Conservation (phyloP, 2,113 vertebrate genomes). For the Bos indicus region DNA sequence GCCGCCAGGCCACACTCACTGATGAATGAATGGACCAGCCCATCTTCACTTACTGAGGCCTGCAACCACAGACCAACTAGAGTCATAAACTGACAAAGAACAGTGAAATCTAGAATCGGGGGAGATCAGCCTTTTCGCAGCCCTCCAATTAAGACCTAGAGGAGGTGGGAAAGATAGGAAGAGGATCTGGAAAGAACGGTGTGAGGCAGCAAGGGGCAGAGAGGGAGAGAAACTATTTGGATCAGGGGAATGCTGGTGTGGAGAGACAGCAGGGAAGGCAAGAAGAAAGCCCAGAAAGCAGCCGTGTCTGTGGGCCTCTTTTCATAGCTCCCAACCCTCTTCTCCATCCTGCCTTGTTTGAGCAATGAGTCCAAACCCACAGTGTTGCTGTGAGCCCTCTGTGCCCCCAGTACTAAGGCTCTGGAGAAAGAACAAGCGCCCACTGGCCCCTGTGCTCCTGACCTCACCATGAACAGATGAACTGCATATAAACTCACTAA, state of each 20-base stretch:
- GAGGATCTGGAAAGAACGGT: background rate
- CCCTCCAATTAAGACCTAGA: background rate
- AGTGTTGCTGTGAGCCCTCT: background rate
- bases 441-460: background rate
- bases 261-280: background rate
- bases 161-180: background rate
- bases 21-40: background rate
- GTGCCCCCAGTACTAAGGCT: background rate
- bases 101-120: background rate
- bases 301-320: background rate
- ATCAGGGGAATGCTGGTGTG: background rate
- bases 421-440: background rate
- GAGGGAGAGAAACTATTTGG: background rate
- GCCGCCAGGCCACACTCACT: background rate
- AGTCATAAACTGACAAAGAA: background rate
- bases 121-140: background rate
- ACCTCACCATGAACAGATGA: background rate
- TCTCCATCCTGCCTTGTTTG: background rate
- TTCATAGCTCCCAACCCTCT: background rate
- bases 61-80: background rate
- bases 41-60: background rate
- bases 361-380: background rate
- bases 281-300: background rate
- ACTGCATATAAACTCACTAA: background rate
- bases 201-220: background rate